phyloP scores from a whole-genome alignment of 2,113 vertebrate genomes.

The Actenoides lindsayi region DNA sequence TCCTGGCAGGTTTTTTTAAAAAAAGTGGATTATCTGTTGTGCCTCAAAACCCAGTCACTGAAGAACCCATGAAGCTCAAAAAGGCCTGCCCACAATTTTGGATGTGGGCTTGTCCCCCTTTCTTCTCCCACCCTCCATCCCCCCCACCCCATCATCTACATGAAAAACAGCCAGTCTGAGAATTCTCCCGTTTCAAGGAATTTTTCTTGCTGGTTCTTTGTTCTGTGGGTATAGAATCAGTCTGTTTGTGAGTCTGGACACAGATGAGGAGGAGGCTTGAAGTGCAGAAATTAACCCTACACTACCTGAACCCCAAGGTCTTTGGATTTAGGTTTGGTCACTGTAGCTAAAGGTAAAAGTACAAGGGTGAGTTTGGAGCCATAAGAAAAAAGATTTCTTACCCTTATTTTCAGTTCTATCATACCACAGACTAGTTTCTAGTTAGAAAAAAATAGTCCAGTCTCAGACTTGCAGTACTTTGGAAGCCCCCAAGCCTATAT shows the following conservation, averaged over 20 bases:
- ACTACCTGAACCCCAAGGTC: background rate
- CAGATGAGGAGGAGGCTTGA: background rate
- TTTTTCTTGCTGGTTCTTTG: background rate
- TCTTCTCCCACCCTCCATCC: background rate
- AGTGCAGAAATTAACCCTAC: background rate
- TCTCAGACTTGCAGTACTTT: background rate
- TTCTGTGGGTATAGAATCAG: background rate
- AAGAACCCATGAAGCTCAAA: background rate
- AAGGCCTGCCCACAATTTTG: background rate
- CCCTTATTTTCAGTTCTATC: background rate
- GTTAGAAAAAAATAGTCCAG: background rate
- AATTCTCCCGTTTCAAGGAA: background rate
- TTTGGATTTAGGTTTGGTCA: background rate
- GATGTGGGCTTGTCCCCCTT: background rate
- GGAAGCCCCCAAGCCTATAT: background rate
- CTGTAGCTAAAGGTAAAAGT: background rate
- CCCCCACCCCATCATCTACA: background rate
- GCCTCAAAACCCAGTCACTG: background rate
- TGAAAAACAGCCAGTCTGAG: background rate
- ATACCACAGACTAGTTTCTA: background rate
- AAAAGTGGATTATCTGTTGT: background rate
- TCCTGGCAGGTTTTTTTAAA: background rate
- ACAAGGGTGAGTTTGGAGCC: background rate
- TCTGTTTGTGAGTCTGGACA: background rate
- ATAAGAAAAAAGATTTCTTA: background rate